These are phyloP conservation scores for Spermophilus dauricus DNA, from an alignment of 2,113 vertebrate species.

Conservation along the genomic window DNA sequence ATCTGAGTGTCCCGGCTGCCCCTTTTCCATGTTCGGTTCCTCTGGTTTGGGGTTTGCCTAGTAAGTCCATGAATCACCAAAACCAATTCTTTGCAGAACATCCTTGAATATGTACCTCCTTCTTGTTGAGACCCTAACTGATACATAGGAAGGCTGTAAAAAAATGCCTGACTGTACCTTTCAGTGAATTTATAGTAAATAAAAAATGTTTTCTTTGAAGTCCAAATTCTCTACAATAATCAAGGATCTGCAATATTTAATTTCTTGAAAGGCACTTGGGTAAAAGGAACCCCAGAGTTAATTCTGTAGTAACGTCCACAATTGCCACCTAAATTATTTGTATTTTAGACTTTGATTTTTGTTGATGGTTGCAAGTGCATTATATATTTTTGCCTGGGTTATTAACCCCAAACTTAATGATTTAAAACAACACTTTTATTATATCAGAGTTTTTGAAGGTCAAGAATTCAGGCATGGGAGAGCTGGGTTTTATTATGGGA, in stretches of 20 bases:
- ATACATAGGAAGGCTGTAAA: not conserved
- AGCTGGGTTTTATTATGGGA: not conserved
- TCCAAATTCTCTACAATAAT: not conserved
- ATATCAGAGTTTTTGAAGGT: not conserved
- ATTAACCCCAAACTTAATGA: not conserved
- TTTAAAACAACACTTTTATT: not conserved
- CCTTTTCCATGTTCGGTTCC: not conserved
- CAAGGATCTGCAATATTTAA: not conserved
- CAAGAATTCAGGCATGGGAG: not conserved
- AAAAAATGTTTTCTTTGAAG: not conserved
- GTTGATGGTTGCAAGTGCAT: not conserved
- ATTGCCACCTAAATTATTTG: not conserved
- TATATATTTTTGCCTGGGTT: not conserved
- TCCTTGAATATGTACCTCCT: no score
- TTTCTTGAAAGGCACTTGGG: not conserved
- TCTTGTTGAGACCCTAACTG: not conserved
- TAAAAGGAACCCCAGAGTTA: not conserved
- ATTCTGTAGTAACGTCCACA: not conserved
- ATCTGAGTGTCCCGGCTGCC: no score
- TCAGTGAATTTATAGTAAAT: not conserved
- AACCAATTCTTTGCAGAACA: not conserved
- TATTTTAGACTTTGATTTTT: not conserved
- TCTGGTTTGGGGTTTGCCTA: not conserved
- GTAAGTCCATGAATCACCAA: rapidly evolving
- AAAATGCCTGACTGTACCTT: not conserved